Conservation (phyloP, 2,797 vertebrate genomes). For the Microhierax caerulescens region DNA sequence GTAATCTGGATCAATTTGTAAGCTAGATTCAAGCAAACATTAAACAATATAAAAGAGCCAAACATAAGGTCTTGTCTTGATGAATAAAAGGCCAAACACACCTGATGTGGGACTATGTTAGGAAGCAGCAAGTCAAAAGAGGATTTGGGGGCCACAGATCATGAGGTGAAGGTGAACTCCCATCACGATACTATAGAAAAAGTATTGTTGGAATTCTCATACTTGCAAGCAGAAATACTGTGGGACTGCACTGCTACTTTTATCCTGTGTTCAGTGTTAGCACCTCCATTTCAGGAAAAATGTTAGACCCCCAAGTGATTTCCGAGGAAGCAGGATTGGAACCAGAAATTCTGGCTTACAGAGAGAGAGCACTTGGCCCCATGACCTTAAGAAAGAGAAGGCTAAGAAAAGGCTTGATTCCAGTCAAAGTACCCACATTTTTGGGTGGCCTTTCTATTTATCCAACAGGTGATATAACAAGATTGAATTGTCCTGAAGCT, state of each 20-base stretch:
- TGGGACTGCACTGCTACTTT: background rate
- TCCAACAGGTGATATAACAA: background rate
- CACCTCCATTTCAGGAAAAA: background rate
- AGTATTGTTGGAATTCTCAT: background rate
- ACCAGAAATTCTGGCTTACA: background rate
- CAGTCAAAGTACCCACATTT: background rate
- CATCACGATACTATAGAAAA: background rate
- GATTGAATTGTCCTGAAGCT: background rate
- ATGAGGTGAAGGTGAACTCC: background rate
- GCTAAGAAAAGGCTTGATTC: background rate
- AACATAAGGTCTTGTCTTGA: background rate
- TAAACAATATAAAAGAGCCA: background rate
- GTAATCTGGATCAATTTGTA: slow-evolving; percentile 9
- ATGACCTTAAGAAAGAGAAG: background rate
- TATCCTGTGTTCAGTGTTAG: background rate
- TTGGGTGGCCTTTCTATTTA: background rate
- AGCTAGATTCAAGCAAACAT: slow-evolving; percentile 10
- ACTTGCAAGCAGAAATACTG: background rate
- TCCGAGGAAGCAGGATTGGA: background rate
- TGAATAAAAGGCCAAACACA: slow-evolving; percentile 2
- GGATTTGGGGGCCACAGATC: background rate
- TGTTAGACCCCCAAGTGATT: background rate
- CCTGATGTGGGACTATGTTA: background rate
- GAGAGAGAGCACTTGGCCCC: background rate
- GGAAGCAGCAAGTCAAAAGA: background rate